Evolutionary conservation across 1,140 invertebrate species (phyloP), one percentile per base, ranked within the genome.

Genomic region (Acromyrmex echinatior): DNA sequence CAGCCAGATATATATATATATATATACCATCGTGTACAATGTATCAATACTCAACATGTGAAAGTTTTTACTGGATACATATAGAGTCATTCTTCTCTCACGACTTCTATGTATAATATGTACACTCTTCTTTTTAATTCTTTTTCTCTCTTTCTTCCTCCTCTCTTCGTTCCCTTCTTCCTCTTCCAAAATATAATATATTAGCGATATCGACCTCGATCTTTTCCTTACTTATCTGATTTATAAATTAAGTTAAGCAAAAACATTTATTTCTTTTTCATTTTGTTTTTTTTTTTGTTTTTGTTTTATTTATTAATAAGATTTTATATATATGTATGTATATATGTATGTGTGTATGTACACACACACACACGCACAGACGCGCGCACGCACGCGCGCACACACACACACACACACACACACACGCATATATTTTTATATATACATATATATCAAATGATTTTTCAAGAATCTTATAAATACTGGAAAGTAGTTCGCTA

Each of bases 401-500:
- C 25, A 25, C 25, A 25, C 25, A 25, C 25, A 25, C 25, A 25
- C 25, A 25, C 25, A 25, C 25, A 25, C 25, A 25, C 25, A 25
- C 28, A 31, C 28, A 3, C 28, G 0, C 28, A 3, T 2, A 3
- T 2, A 28, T 1, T 1, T 45, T 45, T 45, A 12, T 60, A 60
- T 60, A 60, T 60, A 68, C 5, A 68, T 66, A 86, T 87, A 76
- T 86, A 76, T 85, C 74, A 88, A 92, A 92, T 76, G 79, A 90
- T 87, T 87, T 82, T 73, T 89, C 77, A 88, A 90, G 88, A 93
- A 92, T 86, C 91, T 93, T 93, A 93, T 91, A 79, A 93, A 93
- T 94, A 94, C 92, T 93, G 93, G 92, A 94, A 93, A 93, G 85
- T 92, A 92, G 90, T 92, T 92, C 87, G 89, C 88, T 92, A 91